These are phyloP conservation scores for Danio jaintianensis DNA, from an alignment of 2,797 vertebrate species.

Conservation along the genomic window DNA sequence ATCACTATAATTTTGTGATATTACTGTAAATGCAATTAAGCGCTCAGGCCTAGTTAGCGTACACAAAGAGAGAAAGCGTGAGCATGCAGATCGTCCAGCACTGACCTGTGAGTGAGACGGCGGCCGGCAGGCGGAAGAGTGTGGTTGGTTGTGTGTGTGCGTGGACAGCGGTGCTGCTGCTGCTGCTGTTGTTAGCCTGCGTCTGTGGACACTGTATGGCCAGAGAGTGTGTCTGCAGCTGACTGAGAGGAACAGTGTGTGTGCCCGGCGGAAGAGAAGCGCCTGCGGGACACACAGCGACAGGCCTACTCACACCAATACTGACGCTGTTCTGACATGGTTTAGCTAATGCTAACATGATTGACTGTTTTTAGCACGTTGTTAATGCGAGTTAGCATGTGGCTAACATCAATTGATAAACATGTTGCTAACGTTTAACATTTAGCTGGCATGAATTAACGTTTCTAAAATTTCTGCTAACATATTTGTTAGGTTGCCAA, in stretches of 20 bases:
- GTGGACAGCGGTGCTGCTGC: conserved; percentile 3
- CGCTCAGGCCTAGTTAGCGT: no score
- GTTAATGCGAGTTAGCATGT: no score
- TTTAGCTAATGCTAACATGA: no score
- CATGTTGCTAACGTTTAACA: no score
- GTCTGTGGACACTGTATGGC: conserved; percentile 66
- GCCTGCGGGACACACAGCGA: conserved; percentile 67
- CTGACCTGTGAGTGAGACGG: conserved; percentile 78
- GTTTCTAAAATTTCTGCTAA: no score
- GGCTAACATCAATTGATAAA: no score
- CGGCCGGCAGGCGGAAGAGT: conserved; percentile 74
- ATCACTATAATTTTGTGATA: no score
- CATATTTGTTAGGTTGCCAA: no score
- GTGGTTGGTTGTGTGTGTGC: conserved; percentile 67
- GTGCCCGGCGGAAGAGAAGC: conserved; percentile 72
- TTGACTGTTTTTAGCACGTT: no score
- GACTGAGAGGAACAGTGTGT: conserved; percentile 77
- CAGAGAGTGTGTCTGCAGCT: conserved; percentile 72
- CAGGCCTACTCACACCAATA: conserved; percentile 26
- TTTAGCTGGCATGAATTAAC: no score
- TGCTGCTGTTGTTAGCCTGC: conserved; percentile 38
- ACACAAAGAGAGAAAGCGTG: neutral
- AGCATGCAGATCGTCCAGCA: conserved; percentile 18
- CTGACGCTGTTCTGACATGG: no score
- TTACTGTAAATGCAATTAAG: no score